phyloP scores from a whole-genome alignment of 1,140 invertebrate genomes.

The Lepidotrigona ventralis region DNA sequence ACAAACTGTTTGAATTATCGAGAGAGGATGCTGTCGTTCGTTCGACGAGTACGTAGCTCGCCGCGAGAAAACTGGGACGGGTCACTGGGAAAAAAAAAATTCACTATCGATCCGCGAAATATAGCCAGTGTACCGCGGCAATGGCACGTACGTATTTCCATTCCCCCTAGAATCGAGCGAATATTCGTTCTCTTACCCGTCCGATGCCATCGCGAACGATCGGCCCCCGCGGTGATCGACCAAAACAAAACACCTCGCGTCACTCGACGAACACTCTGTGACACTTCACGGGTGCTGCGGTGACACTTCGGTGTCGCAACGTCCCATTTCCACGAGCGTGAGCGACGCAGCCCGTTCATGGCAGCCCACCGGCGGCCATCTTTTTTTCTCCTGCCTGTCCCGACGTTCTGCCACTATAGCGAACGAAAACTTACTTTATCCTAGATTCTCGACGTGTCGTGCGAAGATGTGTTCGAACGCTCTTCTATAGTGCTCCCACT shows the following conservation, averaged over 20 bases:
- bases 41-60: conserved; percentile 14
- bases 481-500: background rate
- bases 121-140: conserved; percentile 54
- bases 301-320: conserved; percentile 67
- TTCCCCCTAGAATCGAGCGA: conserved; percentile 48
- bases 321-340: conserved; percentile 68
- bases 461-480: background rate
- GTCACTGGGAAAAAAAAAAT: conserved; percentile 66
- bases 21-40: background rate
- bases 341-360: conserved; percentile 65
- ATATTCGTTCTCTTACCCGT: conserved; percentile 59
- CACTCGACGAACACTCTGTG: conserved; percentile 55
- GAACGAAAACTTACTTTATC: conserved; percentile 39
- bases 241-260: conserved; percentile 47
- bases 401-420: conserved; percentile 38
- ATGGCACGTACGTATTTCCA: conserved; percentile 34
- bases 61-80: conserved; percentile 63
- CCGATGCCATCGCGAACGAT: conserved; percentile 65
- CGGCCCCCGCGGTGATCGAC: background rate
- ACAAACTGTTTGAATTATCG: background rate
- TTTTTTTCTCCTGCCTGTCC: conserved; percentile 56
- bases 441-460: background rate
- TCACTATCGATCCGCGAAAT: conserved; percentile 73
- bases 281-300: conserved; percentile 61
- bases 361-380: conserved; percentile 67